A percentile compares a stretch with the other conserved stretches of the same genome.
phyloP scores from a whole-genome alignment of 2,797 vertebrate species.

The Sternarchorhynchus goeldii region DNA sequence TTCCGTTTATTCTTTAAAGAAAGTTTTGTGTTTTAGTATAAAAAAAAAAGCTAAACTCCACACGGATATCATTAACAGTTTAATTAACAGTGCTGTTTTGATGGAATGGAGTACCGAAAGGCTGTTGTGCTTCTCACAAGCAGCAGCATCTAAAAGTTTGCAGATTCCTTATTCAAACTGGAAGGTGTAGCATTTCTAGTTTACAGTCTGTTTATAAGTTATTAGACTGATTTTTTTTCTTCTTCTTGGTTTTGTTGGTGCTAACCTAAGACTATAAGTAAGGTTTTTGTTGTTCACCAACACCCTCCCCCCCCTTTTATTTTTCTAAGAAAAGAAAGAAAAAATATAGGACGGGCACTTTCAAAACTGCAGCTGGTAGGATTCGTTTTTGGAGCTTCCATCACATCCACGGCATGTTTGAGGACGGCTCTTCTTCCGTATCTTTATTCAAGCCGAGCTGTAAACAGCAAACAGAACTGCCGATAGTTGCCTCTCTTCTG shows the following conservation, averaged over 20 bases:
- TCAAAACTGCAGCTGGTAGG: constrained; percentile 19
- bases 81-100: background rate
- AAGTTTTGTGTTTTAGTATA: too few relatives aligned
- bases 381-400: constrained; percentile 19
- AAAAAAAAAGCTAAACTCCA: too few relatives aligned
- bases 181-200: background rate
- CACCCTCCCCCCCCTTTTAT: too few relatives aligned
- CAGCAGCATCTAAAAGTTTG: background rate
- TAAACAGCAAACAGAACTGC: constrained; percentile 32
- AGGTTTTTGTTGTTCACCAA: constrained; percentile 19
- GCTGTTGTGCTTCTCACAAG: too few relatives aligned
- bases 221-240: background rate
- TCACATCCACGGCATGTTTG: constrained; percentile 31
- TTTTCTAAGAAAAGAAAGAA: constrained; percentile 1
- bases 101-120: too few relatives aligned
- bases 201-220: background rate
- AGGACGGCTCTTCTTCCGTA: constrained; percentile 21
- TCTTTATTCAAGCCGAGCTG: constrained; percentile 28
- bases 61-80: background rate
- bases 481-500: background rate
- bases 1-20: background rate
- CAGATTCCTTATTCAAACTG: background rate
- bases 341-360: constrained; percentile 17
- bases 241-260: background rate
- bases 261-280: constrained; percentile 22